Evolutionary conservation across 1,140 invertebrate genomes (phyloP), one percentile per base, ranked within the genome.

Genomic region (Coptotermes formosanus): DNA sequence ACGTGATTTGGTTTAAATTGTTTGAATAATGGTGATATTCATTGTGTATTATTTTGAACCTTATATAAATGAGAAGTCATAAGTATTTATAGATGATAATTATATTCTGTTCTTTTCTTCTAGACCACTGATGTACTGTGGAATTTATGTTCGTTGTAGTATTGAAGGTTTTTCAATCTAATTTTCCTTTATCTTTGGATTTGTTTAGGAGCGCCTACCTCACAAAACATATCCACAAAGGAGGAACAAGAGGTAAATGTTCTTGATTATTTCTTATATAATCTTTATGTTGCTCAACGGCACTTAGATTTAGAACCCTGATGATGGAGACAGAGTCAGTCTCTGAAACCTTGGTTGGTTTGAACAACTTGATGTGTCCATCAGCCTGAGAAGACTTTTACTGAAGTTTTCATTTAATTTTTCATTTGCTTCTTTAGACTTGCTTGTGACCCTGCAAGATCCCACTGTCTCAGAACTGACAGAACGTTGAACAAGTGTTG

Each of bases 201-300:
- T 89, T 88, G 90, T 90, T 86, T 88, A 91, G 90, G 90, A 91
- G 82, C 87, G 90, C 86, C 88, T 89, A 44, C 87, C 89, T 25
- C 86, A 83, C 64, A 90, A 90, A 88, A 87, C 89, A 45, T 91
- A 89, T 84, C 88, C 89, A 19, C 90, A 90, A 87, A 90, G 90
- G 87, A 88, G 90, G 87, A 91, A 90, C 83, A 91, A 91, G 89
- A 91, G 90, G 90, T 91, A 85, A 86, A 48, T 84, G 19, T 19
- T 4, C 52, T 19, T 55, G 16, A 55, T 55, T 55, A 55, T 12
- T 55, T 55, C 14, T 55, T 16, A 55, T 48, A 48, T 21, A 55
- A 1, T 55, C 3, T 55, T 55, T 2, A 21, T 55, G 1, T 9
- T 19, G 52, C 52, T 55, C 7, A 48, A 16, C 3, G 45, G 45